Base-by-base conservation (phyloP, 2,797 vertebrate species). In the Kryptolebias ocellatus region DNA sequence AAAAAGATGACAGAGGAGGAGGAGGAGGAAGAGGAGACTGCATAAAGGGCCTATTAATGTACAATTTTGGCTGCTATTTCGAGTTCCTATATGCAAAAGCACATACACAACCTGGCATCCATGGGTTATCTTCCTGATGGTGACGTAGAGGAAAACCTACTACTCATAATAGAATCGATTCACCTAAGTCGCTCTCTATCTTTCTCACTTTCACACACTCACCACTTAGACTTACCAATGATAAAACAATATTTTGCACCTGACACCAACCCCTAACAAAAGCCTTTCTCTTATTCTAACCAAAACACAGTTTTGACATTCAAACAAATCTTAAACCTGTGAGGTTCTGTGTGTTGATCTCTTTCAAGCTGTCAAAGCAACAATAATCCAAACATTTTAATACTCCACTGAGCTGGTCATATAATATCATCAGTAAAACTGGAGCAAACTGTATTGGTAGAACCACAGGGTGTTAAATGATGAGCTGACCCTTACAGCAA, bases 41-140 rank as follows among this genome's bases (percentile, higher is more conserved):
- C 9, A 78, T 54, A 68, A 78, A 42, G 49, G 39, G 58, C 1
- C 16, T 64, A n/a, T 45, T 60, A 87, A 55, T 84, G 51, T 63
- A 75, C 28, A 45, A 17, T 58, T 53, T 59, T 87, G 44, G 79
- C 61, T 64, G 74, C 34, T 29, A 29, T 54, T 71, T 60, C 62
- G 64, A 74, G 80, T 87, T 86, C 85, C 81, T 84, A 79, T 77
- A 18, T 4, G 55, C 6, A 51, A 20, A 61, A 55, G 18, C n/a
- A 37, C 46, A 52, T 29, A 29, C 28, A 56, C 18, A 46, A 8
- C 4, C 42, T 29, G 3, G 12, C 20, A 24, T 58, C 51, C 44
- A 18, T 18, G 46, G 18, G n/a, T 18, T 18, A 49, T 16, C 46
- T 49, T n/a, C 10, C 49, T 18, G 4, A 55, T 31, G 53, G 45